These are phyloP conservation scores for Strongylocentrotus purpuratus DNA, from an alignment of 35 echinoderm and acorn worm genomes.

Conservation along the genomic window DNA sequence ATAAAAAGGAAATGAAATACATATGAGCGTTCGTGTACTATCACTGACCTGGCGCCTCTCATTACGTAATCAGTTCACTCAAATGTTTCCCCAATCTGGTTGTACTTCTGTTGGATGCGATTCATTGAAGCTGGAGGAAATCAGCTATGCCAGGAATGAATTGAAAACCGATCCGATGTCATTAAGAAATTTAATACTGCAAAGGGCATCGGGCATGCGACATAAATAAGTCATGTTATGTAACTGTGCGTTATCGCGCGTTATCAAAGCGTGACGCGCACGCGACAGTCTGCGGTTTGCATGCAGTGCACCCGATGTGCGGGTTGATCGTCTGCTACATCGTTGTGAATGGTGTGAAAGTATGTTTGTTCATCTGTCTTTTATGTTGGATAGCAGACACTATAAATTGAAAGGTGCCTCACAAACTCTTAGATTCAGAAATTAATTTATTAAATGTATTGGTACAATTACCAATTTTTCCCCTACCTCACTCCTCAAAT, in stretches of 20 bases:
- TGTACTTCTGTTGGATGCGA: background rate
- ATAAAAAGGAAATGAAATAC: background rate
- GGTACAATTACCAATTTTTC: no score
- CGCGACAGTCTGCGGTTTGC: background rate
- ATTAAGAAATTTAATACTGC: background rate
- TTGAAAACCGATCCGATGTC: background rate
- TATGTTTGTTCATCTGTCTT: no score
- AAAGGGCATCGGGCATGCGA: no score
- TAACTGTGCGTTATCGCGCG: background rate
- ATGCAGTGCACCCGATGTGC: no score
- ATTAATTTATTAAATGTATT: no score
- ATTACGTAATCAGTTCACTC: conserved; percentile 3
- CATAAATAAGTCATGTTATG: no score
- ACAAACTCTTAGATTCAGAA: no score
- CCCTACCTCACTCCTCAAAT: no score
- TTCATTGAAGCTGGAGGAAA: background rate
- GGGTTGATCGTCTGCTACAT: no score
- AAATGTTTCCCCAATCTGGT: background rate
- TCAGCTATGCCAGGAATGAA: background rate
- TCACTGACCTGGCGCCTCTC: background rate
- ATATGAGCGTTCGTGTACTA: background rate
- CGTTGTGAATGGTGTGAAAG: no score
- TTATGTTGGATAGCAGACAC: no score
- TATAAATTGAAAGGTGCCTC: no score
- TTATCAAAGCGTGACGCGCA: background rate